Evolutionary conservation across 1,140 invertebrate species (phyloP).

Genomic region (Lasaia peninsularis): DNA sequence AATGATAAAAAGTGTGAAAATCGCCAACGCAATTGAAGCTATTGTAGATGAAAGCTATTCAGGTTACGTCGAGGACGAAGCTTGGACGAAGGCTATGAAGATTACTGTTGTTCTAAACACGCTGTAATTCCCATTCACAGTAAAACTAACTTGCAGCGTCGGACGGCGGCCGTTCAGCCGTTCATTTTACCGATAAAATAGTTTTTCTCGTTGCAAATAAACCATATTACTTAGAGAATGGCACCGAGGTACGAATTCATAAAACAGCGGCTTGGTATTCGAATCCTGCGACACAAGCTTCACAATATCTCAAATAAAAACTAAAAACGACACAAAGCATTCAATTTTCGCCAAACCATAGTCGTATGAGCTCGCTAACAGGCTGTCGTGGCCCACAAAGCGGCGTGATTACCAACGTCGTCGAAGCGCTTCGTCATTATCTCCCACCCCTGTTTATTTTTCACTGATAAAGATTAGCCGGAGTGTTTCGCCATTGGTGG

Average conservation of each 20-base stretch:
- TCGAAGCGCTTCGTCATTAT: slow-evolving; percentile 58
- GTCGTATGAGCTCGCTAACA: slow-evolving; percentile 57
- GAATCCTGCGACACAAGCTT: slow-evolving; percentile 24
- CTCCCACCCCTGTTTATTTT: slow-evolving; percentile 68
- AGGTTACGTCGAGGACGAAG: no score
- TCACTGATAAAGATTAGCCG: slow-evolving; percentile 72
- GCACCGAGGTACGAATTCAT: neutral
- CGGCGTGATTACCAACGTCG: slow-evolving; percentile 60
- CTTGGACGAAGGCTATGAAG: no score
- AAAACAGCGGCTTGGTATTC: neutral
- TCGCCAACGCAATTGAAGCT: no score
- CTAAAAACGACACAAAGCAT: slow-evolving; percentile 45
- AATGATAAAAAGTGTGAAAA: no score
- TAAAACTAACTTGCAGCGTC: no score
- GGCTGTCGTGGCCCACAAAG: slow-evolving; percentile 65
- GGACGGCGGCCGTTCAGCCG: neutral
- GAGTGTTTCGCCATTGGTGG: slow-evolving; percentile 63
- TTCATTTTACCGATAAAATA: neutral
- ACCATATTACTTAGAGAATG: neutral
- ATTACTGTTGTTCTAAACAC: no score
- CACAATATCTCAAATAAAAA: slow-evolving; percentile 38
- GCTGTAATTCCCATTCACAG: no score
- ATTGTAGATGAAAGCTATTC: no score
- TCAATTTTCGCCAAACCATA: slow-evolving; percentile 67
- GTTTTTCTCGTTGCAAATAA: neutral